phyloP scores from a whole-genome alignment of 2,797 vertebrate genomes.

The Clangula hyemalis region DNA sequence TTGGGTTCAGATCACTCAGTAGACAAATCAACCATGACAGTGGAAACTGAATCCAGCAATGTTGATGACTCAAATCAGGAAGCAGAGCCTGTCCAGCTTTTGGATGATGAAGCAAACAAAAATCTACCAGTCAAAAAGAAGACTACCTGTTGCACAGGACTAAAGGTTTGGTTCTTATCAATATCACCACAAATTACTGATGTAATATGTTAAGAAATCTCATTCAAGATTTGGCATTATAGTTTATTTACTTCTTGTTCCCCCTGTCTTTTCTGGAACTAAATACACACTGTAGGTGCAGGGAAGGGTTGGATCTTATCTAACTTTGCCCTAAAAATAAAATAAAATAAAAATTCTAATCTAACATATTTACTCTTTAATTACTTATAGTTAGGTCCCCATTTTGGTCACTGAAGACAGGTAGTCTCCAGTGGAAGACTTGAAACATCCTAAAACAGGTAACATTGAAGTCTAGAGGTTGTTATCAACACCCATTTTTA shows the following conservation, averaged over 20 bases:
- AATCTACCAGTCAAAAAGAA: not conserved
- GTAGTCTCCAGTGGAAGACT: not conserved
- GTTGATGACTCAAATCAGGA: slow-evolving; percentile 2
- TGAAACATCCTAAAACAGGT: not conserved
- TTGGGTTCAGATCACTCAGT: slow-evolving; percentile 4
- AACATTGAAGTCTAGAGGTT: not conserved
- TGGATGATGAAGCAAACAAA: not conserved
- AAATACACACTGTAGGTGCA: not conserved
- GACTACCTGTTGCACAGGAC: not conserved
- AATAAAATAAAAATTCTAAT: not conserved
- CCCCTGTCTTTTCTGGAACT: not conserved
- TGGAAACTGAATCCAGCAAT: not conserved
- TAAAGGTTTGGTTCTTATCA: slow-evolving; percentile 71
- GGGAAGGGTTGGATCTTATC: not conserved
- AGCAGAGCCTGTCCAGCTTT: slow-evolving; percentile 18
- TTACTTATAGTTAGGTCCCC: not conserved
- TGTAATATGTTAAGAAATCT: not conserved
- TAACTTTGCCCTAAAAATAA: not conserved
- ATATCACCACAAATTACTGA: not conserved
- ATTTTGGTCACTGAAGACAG: not conserved
- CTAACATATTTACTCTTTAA: not conserved
- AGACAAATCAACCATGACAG: not conserved
- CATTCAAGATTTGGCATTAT: not conserved
- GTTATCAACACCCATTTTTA: not conserved
- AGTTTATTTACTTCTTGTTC: not conserved